These are phyloP conservation scores for Cyprinodon brontotheroides DNA, from an alignment of 2,113 vertebrate species.

Conservation along the genomic window DNA sequence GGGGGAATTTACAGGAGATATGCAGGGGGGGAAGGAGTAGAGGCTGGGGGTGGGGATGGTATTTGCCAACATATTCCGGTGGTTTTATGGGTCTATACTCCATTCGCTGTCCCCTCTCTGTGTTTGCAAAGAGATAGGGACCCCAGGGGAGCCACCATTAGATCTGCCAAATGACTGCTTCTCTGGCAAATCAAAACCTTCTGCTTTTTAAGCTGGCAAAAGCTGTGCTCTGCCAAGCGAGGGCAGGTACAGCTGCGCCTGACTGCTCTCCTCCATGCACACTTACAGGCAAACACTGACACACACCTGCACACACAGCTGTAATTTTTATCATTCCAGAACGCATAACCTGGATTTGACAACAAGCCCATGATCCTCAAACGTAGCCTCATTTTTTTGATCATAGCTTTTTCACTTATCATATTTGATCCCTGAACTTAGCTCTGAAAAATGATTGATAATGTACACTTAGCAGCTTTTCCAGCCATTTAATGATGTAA, in stretches of 20 bases:
- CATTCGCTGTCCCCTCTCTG: conserved; percentile 39
- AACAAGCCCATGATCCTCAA: neutral
- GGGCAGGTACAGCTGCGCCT: conserved; percentile 66
- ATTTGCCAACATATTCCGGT: conserved; percentile 61
- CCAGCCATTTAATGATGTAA: neutral
- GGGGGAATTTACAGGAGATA: conserved; percentile 13
- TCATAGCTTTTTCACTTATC: neutral
- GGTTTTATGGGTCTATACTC: conserved; percentile 58
- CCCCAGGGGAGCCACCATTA: conserved; percentile 71
- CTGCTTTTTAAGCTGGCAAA: conserved; percentile 66
- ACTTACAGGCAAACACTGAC: conserved; percentile 24
- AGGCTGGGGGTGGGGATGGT: conserved; percentile 37
- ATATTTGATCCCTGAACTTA: neutral
- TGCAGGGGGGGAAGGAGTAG: conserved; percentile 17
- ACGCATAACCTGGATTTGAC: neutral
- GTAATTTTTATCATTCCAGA: conserved; percentile 4
- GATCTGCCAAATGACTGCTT: conserved; percentile 69
- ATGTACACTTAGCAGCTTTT: neutral
- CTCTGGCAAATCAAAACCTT: conserved; percentile 72
- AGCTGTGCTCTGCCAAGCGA: conserved; percentile 64
- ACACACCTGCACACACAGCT: conserved; percentile 19
- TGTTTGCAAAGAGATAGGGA: conserved; percentile 66
- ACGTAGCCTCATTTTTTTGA: neutral
- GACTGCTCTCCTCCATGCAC: conserved; percentile 50
- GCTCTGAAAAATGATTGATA: neutral